Evolutionary conservation across 2,797 vertebrate species (phyloP).

Genomic region (Alcedo quadribrachys): DNA sequence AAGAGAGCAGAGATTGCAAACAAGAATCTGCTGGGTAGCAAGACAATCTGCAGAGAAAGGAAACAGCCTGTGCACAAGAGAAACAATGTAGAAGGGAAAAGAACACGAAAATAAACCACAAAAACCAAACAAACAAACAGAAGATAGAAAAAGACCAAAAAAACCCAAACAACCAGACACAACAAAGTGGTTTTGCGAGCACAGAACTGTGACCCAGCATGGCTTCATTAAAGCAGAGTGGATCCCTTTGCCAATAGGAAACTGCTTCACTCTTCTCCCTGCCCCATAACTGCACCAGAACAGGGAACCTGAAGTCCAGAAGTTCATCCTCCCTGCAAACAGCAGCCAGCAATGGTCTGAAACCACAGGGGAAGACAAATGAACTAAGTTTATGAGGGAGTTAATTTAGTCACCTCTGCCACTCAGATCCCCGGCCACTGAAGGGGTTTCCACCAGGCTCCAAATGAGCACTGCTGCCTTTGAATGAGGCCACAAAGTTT

Average conservation of each 20-base stretch:
- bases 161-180: not conserved
- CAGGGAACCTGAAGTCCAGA: not conserved
- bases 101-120: not conserved
- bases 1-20: not conserved
- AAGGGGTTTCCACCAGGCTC: not conserved
- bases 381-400: not conserved
- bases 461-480: not conserved
- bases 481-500: not conserved
- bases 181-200: not conserved
- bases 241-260: not conserved
- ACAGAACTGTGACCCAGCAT: not conserved
- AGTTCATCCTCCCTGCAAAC: not conserved
- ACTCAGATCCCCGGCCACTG: not conserved
- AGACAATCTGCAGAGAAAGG: not conserved
- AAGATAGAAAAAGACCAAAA: not conserved
- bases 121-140: not conserved
- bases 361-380: not conserved
- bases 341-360: accelerated
- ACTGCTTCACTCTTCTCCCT: not conserved
- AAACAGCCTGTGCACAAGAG: not conserved
- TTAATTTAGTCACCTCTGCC: not conserved
- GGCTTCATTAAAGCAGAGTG: not conserved
- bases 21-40: not conserved
- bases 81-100: not conserved
- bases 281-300: not conserved